Evolutionary conservation across 2,888 invertebrate species (phyloP).

Genomic region (Linnaemya vulpina): DNA sequence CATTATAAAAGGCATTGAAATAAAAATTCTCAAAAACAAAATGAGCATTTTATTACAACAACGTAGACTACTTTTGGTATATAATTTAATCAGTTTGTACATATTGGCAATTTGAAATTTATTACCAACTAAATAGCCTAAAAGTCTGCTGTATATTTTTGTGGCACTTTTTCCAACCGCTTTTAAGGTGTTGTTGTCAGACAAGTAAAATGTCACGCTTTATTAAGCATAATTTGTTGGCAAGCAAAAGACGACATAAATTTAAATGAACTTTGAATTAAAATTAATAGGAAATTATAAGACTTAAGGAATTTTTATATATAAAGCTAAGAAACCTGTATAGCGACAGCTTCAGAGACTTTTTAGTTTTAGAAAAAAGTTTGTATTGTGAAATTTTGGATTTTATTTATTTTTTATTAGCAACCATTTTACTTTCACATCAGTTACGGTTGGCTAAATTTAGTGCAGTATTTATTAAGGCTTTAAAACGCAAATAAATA

Average conservation of each 20-base stretch:
- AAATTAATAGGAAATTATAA: constrained; percentile 5
- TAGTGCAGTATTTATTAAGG: neutral
- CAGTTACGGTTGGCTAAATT: neutral
- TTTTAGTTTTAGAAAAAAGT: neutral
- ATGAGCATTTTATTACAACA: neutral
- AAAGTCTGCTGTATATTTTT: constrained; percentile 20
- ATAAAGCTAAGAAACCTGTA: neutral
- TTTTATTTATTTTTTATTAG: neutral
- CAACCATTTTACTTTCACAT: neutral
- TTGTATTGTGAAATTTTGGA: neutral
- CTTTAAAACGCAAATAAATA: neutral
- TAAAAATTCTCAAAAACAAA: constrained; percentile 8
- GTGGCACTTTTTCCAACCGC: neutral
- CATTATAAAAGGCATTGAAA: neutral
- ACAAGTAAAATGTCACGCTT: neutral
- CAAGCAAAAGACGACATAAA: neutral
- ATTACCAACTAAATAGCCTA: neutral
- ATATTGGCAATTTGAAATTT: constrained; percentile 40
- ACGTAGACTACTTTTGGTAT: neutral
- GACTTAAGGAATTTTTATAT: neutral
- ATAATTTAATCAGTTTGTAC: constrained; percentile 1
- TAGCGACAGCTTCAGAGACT: neutral
- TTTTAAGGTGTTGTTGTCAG: constrained; percentile 13
- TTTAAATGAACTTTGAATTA: neutral
- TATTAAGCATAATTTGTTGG: neutral